phyloP scores from a whole-genome alignment of 2,113 vertebrate genomes.

The Cyprinodon brontotheroides region DNA sequence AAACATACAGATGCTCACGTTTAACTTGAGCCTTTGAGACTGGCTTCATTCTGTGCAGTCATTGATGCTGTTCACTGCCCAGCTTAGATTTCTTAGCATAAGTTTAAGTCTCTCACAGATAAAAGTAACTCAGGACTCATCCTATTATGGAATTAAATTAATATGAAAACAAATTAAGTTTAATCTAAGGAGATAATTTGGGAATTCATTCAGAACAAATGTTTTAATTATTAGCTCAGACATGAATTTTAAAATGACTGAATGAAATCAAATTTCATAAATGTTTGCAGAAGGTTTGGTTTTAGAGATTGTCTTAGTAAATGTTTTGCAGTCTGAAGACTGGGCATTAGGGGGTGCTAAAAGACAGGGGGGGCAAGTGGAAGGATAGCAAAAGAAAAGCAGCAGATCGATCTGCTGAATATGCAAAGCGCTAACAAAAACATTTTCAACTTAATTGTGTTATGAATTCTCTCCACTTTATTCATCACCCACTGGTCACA shows the following conservation, averaged over 20 bases:
- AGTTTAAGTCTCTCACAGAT: conserved; percentile 37
- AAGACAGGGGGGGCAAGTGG: conserved; percentile 58
- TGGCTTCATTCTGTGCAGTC: conserved; percentile 41
- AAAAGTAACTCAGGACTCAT: conserved; percentile 15
- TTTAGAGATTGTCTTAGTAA: background rate
- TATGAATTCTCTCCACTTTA: conserved; percentile 67
- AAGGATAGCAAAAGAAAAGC: background rate
- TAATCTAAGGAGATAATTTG: conserved; percentile 46
- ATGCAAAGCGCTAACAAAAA: background rate
- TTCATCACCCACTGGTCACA: conserved; percentile 71
- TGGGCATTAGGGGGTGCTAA: conserved; percentile 72
- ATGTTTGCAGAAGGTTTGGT: background rate
- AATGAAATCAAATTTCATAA: conserved; percentile 15
- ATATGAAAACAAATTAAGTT: conserved; percentile 43
- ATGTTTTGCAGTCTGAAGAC: conserved; percentile 55
- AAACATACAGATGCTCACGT: conserved; percentile 54
- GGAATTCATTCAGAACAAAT: conserved; percentile 45
- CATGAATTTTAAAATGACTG: conserved; percentile 26
- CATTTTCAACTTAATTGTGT: conserved; percentile 19
- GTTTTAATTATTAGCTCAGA: conserved; percentile 35
- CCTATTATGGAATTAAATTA: conserved; percentile 38
- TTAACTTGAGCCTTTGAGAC: no score
- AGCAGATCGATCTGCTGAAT: background rate
- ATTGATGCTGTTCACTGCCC: conserved; percentile 44
- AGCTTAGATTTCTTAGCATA: conserved; percentile 43